Conservation (phyloP, 2,888 invertebrate species). For the Abscondita cerata region DNA sequence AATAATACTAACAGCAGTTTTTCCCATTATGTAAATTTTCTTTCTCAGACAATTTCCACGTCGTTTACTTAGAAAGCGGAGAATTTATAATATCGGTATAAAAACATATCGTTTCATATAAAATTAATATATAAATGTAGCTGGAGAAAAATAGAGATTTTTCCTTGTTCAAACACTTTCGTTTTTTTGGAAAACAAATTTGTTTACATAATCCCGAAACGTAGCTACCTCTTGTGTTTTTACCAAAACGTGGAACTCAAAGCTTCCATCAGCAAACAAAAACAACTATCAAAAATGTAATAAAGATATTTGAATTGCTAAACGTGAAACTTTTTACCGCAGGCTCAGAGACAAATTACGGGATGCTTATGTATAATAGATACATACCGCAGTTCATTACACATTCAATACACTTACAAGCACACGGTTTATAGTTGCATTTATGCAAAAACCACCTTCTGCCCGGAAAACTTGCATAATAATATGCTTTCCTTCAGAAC, state of each 20-base stretch:
- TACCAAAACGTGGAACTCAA: background rate
- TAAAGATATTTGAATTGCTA: slow-evolving; percentile 28
- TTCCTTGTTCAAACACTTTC: background rate
- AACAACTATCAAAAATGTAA: slow-evolving; percentile 18
- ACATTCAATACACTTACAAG: slow-evolving; percentile 27
- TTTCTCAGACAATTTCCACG: slow-evolving; percentile 8
- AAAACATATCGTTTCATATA: background rate
- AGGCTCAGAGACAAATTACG: slow-evolving; percentile 21
- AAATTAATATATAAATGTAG: slow-evolving; percentile 5
- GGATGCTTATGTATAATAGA: slow-evolving; percentile 30
- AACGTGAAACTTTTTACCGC: slow-evolving; percentile 20
- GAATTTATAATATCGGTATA: slow-evolving; percentile 1
- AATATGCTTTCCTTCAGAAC: slow-evolving; percentile 2
- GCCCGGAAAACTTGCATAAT: slow-evolving; percentile 18
- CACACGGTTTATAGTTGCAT: slow-evolving; percentile 24
- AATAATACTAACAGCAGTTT: background rate
- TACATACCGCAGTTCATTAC: slow-evolving; percentile 29
- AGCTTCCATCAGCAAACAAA: slow-evolving; percentile 9
- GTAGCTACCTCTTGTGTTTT: slow-evolving; percentile 4
- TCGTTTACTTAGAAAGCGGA: slow-evolving; percentile 1
- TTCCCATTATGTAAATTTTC: slow-evolving; percentile 10
- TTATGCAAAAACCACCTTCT: slow-evolving; percentile 24
- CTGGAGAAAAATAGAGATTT: background rate
- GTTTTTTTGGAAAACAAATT: slow-evolving; percentile 2
- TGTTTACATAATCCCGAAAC: slow-evolving; percentile 3